phyloP scores from a whole-genome alignment of 1,140 invertebrate species.

The Ruditapes philippinarum region DNA sequence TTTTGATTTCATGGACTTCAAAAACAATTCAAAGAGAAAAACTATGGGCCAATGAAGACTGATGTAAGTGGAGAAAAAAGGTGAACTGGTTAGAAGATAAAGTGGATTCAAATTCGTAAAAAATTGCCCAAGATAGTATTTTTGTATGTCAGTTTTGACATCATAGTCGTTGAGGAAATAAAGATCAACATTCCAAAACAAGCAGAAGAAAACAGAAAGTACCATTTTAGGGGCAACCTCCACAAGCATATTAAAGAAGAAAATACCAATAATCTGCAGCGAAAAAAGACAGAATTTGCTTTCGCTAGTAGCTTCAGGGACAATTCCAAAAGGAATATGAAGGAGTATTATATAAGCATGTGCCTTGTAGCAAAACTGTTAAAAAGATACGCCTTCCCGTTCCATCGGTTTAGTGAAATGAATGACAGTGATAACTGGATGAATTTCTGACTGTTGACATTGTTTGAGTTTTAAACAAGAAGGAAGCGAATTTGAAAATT shows the following conservation, averaged over 20 bases:
- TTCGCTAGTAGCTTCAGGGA: neutral
- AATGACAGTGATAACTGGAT: neutral
- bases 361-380: constrained; percentile 15
- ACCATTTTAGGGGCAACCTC: neutral
- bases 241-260: neutral
- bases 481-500: no score
- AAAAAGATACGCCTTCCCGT: constrained; percentile 17
- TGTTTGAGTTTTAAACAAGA: no score
- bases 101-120: constrained; percentile 34
- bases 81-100: constrained; percentile 62
- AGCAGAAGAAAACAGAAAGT: neutral
- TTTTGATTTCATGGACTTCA: constrained; percentile 57
- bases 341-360: neutral
- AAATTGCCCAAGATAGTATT: no score
- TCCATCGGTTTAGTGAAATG: neutral
- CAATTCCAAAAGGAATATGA: constrained; percentile 48
- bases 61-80: constrained; percentile 3
- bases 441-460: neutral
- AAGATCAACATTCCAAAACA: no score
- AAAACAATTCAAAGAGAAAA: neutral
- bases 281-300: no score
- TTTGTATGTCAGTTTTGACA: no score
- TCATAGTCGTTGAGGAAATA: no score
- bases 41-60: constrained; percentile 1
- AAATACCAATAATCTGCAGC: constrained; percentile 42